Conservation (phyloP, 2,888 invertebrate genomes). For the Cephus pulcher region DNA sequence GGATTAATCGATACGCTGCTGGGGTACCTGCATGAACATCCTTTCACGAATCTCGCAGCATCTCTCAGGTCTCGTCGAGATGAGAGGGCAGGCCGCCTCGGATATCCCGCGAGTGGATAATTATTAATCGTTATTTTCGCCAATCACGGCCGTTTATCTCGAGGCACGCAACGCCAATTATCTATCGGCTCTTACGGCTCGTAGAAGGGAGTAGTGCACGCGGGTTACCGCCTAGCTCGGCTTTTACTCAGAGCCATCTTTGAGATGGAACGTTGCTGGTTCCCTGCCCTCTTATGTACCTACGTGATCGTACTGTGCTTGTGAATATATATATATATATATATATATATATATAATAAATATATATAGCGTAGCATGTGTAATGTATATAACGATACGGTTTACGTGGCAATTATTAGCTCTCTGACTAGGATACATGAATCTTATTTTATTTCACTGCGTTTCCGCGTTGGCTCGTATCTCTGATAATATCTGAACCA, state of each 20-base stretch:
- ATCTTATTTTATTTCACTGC: constrained; percentile 46
- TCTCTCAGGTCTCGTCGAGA: constrained; percentile 26
- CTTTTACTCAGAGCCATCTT: constrained; percentile 23
- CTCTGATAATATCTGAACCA: no score
- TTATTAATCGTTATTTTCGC: constrained; percentile 65
- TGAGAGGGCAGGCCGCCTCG: constrained; percentile 56
- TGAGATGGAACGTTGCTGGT: no score
- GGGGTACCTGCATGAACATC: no score
- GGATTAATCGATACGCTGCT: no score
- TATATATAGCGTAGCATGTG: no score
- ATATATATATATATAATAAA: no score
- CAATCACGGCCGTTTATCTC: constrained; percentile 64
- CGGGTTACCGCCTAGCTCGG: constrained; percentile 31
- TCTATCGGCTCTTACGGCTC: constrained; percentile 51
- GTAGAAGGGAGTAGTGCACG: constrained; percentile 24
- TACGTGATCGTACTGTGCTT: no score
- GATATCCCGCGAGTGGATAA: constrained; percentile 59
- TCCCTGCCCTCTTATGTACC: constrained; percentile 14
- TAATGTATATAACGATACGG: constrained; percentile 8
- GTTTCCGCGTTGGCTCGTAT: constrained; percentile 48
- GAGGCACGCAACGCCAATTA: constrained; percentile 63
- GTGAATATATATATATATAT: no score
- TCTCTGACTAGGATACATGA: constrained; percentile 33
- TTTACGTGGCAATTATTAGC: constrained; percentile 48
- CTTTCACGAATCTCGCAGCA: no score